Evolutionary conservation across 1,140 invertebrate species (phyloP), one percentile per base, ranked within the genome.

Genomic region (Eurytemora carolleeae): DNA sequence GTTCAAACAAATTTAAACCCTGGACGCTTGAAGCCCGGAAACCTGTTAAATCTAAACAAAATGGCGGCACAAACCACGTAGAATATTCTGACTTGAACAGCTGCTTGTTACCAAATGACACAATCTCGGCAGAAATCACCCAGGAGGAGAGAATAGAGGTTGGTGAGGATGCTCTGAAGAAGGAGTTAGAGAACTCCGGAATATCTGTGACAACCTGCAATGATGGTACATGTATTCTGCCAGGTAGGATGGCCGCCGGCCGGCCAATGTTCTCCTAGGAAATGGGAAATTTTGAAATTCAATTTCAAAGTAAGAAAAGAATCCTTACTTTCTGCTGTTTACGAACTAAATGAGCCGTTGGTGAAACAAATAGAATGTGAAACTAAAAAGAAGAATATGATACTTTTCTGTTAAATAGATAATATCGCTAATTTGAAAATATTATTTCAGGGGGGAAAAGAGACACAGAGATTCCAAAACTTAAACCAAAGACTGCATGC

Each of bases 141-240:
- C 18, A 3, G 18, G 18, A 21, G 17, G 24, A 63, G 25, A 26
- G 2, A 62, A 24, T 21, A 2, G 22, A 20, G 17, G 19, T 22
- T 24, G 31, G 3, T 59, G 23, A 1, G 56, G 54, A 54, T 52
- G 56, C 15, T n/a, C 23, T 57, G 55, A 23, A 1, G 56, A 57
- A 54, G n/a, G 61, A 44, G 53, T 62, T 15, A 62, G 63, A 52
- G 60, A 64, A 23, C n/a, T n/a, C n/a, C n/a, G n/a, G n/a, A n/a
- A n/a, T n/a, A n/a, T n/a, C n/a, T n/a, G n/a, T n/a, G n/a, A n/a
- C n/a, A n/a, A n/a, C n/a, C n/a, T n/a, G n/a, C n/a, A n/a, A n/a
- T n/a, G n/a, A n/a, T n/a, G n/a, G n/a, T n/a, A n/a, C n/a, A n/a
- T n/a, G n/a, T n/a, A n/a, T n/a, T n/a, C n/a, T n/a, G n/a, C n/a